Evolutionary conservation across 2,113 vertebrate species (phyloP), one percentile per base, ranked within the genome.

Genomic region (Gopherus evgoodei): DNA sequence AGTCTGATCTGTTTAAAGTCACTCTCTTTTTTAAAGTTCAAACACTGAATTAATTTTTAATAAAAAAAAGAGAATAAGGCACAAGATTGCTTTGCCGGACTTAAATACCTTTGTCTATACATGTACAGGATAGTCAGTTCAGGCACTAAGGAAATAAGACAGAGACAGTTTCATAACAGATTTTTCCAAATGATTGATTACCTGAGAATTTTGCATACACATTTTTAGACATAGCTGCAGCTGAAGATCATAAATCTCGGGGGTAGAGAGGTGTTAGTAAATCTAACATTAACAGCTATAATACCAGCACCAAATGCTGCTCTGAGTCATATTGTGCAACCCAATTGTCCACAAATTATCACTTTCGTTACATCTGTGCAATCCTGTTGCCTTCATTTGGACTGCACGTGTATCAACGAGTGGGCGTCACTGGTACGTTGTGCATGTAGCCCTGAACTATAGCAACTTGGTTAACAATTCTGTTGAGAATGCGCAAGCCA

Each of bases 391-490:
- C 38, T 76, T 76, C 21, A 24, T 44, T 76, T 76, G 72, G 11
- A 25, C n/a, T 76, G n/a, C 21, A 42, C 11, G 38, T 42, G 72
- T 76, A 25, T 76, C 42, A 76, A 76, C 12, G 22, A 44, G 38
- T 44, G 38, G 38, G 38, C 12, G 35, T n/a, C 62, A 16, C 0
- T 35, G 38, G 79, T 25, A 17, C 38, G 50, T 80, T 29, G 22
- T 24, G 21, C 12, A 53, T 76, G 0, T 0, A 91, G 21, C 2
- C 8, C 25, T 53, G 53, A 9, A 81, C 0, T 11, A 0, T 65
- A 76, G 75, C 2, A 1, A 21, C 13, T 62, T 11, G 5, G 49
- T 19, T 52, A 52, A 80, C 29, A 29, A 80, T 47, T 31, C 49
- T 52, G 78, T 19, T 35, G 49, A 49, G 49, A 27, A 52, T 80